These are phyloP conservation scores for Sebastes hubbsi DNA, from an alignment of 2,797 vertebrate species.

Conservation along the genomic window DNA sequence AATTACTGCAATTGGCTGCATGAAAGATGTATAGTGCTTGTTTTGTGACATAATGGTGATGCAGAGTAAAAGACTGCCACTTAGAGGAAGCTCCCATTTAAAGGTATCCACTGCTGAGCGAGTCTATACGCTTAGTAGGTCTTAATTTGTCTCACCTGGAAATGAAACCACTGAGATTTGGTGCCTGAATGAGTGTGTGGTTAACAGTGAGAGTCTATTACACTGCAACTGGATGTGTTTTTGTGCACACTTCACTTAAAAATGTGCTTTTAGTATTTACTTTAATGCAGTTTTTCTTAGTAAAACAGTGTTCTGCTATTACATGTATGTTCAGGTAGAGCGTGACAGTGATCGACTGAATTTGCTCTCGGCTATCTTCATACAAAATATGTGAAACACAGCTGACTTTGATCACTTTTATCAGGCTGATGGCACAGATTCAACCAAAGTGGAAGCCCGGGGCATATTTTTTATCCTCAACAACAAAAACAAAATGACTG, in stretches of 20 bases:
- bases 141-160: conserved; percentile 36
- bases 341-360: background rate
- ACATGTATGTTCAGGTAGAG: background rate
- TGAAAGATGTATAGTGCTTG: conserved; percentile 4
- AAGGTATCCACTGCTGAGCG: background rate
- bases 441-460: background rate
- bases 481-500: background rate
- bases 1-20: background rate
- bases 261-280: background rate
- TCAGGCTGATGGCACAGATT: conserved; percentile 15
- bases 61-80: background rate
- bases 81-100: background rate
- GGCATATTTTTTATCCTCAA: conserved; percentile 11
- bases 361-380: background rate
- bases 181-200: conserved; percentile 25
- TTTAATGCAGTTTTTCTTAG: background rate
- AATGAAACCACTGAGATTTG: conserved; percentile 36
- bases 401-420: conserved; percentile 23
- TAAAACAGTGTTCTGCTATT: background rate
- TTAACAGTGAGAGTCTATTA: background rate
- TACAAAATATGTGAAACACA: background rate
- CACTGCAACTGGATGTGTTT: background rate
- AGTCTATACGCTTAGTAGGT: background rate
- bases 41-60: conserved; percentile 27
- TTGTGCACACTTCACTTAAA: background rate